A percentile compares a stretch with the other conserved stretches of the same genome.
Evolutionary conservation across 1,140 invertebrate species (phyloP).

Genomic region (Pseudachorutes palmiensis): DNA sequence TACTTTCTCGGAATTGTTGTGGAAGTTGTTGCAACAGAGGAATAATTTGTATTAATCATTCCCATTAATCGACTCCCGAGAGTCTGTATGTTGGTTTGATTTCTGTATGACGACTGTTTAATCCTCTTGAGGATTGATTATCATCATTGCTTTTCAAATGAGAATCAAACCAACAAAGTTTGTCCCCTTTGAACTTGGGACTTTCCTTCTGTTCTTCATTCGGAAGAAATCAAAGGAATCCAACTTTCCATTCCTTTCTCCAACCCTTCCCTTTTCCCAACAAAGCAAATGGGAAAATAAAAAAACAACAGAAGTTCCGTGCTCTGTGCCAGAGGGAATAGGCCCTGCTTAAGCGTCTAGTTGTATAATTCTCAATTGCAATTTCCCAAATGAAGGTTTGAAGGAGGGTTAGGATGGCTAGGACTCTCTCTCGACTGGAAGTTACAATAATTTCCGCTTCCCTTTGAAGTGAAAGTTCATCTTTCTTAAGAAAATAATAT

Average conservation of each 20-base stretch:
- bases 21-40: too few species aligned
- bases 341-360: too few species aligned
- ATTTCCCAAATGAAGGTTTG: too few species aligned
- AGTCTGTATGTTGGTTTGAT: not conserved
- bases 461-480: slow-evolving; percentile 3
- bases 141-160: slow-evolving; percentile 12
- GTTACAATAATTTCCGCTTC: slow-evolving; percentile 6
- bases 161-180: slow-evolving; percentile 8
- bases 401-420: too few species aligned
- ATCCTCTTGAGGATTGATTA: slow-evolving; percentile 3
- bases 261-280: not conserved
- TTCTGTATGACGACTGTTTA: not conserved
- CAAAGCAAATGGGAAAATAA: too few species aligned
- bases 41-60: too few species aligned
- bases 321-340: too few species aligned
- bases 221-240: slow-evolving; percentile 8
- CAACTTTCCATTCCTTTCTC: not conserved
- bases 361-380: too few species aligned
- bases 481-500: slow-evolving; percentile 13
- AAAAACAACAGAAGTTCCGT: too few species aligned
- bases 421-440: too few species aligned
- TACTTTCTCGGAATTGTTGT: too few species aligned
- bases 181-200: not conserved
- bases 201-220: not conserved
- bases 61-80: not conserved